Base-by-base conservation (phyloP, 1,140 invertebrate genomes). In the Zaprionus africanus region DNA sequence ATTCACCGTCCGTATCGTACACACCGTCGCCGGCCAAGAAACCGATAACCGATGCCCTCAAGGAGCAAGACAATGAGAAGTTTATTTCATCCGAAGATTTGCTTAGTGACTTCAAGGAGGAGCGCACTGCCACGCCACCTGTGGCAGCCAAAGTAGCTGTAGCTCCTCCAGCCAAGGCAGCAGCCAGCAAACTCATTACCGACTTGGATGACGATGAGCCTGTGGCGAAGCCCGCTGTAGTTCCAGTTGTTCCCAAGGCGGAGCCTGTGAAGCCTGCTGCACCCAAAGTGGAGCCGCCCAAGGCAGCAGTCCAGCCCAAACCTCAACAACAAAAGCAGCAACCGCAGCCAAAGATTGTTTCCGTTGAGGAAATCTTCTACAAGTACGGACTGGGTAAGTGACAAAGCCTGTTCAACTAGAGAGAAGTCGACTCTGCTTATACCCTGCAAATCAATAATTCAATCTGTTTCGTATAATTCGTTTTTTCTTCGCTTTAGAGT, bases 31-130 rank as follows among this genome's bases (percentile, higher is more conserved):
- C 92, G 78, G 76, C 91, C 69, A 92, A 92, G 46, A 92, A 92
- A 62, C 87, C 92, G 61, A 75, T 91, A 57, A 68, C 92, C 28
- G 91, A 88, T 73, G 91, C 92, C 5, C 77, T 92, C 4, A 92
- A 92, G 61, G 88, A 91, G 58, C 90, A 92, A 66, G 91, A 92
- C 56, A 91, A 92, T 74, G 92, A 93, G 41, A 86, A 93, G 56
- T 93, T 92, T 34, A 92, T 92, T 49, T 92, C 92, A 6, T 92
- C 92, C 60, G 92, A 93, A 75, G 92, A 93, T 79, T 68, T 93
- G 15, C 58, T 92, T 0, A 81, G 85, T 11, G 92, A 93, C 53
- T 92, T 92, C 22, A 91, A 84, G 63, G 92, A 93, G n/a, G 88
- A 86, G 53, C 87, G 86, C 43, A 88, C 78, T 31, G 73, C 78